phyloP scores from a whole-genome alignment of 53 echinoderm and acorn worm genomes.

The Crossaster papposus region DNA sequence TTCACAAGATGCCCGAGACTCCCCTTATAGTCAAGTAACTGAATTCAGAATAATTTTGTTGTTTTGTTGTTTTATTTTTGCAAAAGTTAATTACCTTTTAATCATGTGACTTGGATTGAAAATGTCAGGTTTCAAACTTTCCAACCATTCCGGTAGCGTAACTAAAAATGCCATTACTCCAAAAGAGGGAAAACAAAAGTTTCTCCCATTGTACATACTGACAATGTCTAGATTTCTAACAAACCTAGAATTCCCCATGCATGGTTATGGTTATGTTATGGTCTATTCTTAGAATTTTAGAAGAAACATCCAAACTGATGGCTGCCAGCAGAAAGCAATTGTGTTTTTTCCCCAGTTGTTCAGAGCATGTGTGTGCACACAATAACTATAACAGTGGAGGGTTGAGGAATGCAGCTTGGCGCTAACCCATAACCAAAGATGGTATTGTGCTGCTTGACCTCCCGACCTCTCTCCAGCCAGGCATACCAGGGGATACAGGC shows the following conservation, averaged over 20 bases:
- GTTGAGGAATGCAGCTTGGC: conserved; percentile 9
- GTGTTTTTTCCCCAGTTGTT: conserved; percentile 19
- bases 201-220: too few species aligned
- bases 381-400: conserved; percentile 3
- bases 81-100: too few species aligned
- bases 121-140: too few species aligned
- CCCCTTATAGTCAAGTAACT: too few species aligned
- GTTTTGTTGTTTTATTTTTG: too few species aligned
- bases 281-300: background rate
- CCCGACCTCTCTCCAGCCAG: conserved; percentile 49
- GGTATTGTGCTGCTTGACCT: conserved; percentile 44
- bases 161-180: too few species aligned
- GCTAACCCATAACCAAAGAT: conserved; percentile 55
- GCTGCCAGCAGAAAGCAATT: background rate
- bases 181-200: too few species aligned
- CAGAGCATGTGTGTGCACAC: background rate
- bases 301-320: background rate
- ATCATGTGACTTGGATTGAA: too few species aligned
- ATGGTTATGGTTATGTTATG: background rate
- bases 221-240: too few species aligned
- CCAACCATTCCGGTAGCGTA: too few species aligned
- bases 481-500: conserved; percentile 40
- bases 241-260: background rate
- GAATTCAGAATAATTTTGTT: too few species aligned
- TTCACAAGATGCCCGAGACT: too few species aligned